These are phyloP conservation scores for Amorpha juglandis DNA, from an alignment of 2,888 invertebrate species.

Conservation along the genomic window DNA sequence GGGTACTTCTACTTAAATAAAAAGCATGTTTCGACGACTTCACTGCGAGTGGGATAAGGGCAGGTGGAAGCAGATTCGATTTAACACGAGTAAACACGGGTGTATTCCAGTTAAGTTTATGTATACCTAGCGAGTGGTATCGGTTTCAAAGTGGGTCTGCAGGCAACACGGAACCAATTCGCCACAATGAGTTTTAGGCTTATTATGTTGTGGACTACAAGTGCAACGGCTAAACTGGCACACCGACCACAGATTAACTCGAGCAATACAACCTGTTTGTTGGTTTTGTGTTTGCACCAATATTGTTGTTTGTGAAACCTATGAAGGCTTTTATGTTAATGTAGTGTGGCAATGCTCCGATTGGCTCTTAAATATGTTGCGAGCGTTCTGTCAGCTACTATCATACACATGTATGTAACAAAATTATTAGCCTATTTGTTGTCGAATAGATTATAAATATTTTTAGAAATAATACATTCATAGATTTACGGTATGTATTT, in stretches of 20 bases:
- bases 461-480: neutral
- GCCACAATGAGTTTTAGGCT: conserved; percentile 12
- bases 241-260: conserved; percentile 10
- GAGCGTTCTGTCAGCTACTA: neutral
- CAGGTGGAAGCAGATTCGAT: too few species aligned
- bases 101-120: neutral
- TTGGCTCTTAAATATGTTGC: neutral
- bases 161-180: conserved; percentile 21
- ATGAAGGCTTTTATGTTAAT: neutral
- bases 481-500: neutral
- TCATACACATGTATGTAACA: neutral
- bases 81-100: neutral
- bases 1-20: too few species aligned
- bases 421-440: neutral
- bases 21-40: too few species aligned
- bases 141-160: neutral
- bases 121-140: neutral
- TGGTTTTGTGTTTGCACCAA: neutral
- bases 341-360: neutral
- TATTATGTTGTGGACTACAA: neutral
- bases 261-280: conserved; percentile 7
- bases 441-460: neutral
- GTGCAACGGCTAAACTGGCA: conserved; percentile 19
- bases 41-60: too few species aligned
- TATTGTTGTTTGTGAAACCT: conserved; percentile 2